Conservation (phyloP, 92 coral and sea anemone species). For the Siderastrea radians region DNA sequence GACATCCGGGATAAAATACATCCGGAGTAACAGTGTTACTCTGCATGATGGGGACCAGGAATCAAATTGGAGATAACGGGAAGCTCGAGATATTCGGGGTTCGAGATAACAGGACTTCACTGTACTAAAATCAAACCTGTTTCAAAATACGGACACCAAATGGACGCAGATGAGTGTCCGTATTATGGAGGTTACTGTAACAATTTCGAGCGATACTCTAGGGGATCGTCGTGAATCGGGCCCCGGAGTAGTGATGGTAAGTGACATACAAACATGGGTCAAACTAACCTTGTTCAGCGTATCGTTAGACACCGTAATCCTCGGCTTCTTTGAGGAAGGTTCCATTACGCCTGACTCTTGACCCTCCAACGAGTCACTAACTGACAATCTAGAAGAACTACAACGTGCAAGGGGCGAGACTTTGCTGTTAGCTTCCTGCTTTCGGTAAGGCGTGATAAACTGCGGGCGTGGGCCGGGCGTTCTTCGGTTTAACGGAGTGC, state of each 20-base stretch:
- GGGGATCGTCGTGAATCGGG: too few species aligned
- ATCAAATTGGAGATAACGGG: too few species aligned
- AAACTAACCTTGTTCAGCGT: conserved; percentile 9
- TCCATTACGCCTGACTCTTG: neutral
- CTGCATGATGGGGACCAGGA: too few species aligned
- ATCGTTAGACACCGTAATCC: neutral
- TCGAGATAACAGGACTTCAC: too few species aligned
- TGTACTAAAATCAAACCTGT: too few species aligned
- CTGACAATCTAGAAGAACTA: conserved; percentile 1
- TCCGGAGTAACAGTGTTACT: too few species aligned
- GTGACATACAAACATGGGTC: neutral
- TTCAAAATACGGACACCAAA: too few species aligned
- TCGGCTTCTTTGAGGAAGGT: conserved; percentile 27
- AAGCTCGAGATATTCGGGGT: too few species aligned
- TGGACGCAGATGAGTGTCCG: too few species aligned
- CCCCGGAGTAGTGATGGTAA: neutral
- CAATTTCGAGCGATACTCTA: too few species aligned
- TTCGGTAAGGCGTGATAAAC: conserved; percentile 68
- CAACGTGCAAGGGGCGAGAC: conserved; percentile 34
- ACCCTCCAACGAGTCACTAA: neutral
- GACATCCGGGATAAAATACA: too few species aligned
- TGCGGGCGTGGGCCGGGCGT: conserved; percentile 31
- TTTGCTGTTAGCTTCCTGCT: neutral
- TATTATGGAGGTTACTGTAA: too few species aligned
- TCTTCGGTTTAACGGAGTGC: conserved; percentile 18